Evolutionary conservation across 1,140 invertebrate genomes (phyloP).

Genomic region (Drosophila ogumai): DNA sequence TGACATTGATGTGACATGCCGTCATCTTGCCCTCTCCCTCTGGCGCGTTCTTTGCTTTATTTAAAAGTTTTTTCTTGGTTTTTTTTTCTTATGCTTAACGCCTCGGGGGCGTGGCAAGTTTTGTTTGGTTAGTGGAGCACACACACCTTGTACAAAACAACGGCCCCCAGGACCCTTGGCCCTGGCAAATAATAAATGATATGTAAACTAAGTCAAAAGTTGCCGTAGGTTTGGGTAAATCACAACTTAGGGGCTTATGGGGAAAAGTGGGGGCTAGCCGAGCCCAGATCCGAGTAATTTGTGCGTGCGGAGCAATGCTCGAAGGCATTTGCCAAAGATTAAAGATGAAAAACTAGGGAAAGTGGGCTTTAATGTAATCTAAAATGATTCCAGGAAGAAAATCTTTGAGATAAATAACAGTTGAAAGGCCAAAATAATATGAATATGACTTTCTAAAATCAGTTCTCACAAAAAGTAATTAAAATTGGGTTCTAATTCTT

Average conservation of each 20-base stretch:
- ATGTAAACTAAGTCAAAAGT: constrained; percentile 81
- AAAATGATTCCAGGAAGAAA: neutral
- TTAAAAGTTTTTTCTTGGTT: constrained; percentile 68
- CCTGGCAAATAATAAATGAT: constrained; percentile 77
- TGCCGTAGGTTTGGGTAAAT: constrained; percentile 53
- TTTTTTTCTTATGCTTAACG: constrained; percentile 56
- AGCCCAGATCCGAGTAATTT: constrained; percentile 31
- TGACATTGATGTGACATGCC: constrained; percentile 82
- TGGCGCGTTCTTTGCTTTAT: constrained; percentile 63
- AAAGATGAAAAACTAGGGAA: constrained; percentile 10
- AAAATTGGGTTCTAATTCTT: too few species aligned
- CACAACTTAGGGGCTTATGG: constrained; percentile 26
- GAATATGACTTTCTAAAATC: neutral
- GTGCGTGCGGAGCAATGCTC: constrained; percentile 28
- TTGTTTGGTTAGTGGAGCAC: constrained; percentile 55
- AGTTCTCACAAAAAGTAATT: too few species aligned
- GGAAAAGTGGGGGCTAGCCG: neutral
- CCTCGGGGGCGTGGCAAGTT: constrained; percentile 68
- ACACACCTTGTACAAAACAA: constrained; percentile 48
- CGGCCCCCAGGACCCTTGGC: constrained; percentile 26
- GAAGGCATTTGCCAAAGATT: constrained; percentile 33
- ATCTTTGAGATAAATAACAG: neutral
- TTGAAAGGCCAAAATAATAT: neutral
- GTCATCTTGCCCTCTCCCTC: constrained; percentile 55
- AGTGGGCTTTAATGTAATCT: constrained; percentile 22